Conservation (phyloP, 2,888 invertebrate genomes). For the Tachina lurida region DNA sequence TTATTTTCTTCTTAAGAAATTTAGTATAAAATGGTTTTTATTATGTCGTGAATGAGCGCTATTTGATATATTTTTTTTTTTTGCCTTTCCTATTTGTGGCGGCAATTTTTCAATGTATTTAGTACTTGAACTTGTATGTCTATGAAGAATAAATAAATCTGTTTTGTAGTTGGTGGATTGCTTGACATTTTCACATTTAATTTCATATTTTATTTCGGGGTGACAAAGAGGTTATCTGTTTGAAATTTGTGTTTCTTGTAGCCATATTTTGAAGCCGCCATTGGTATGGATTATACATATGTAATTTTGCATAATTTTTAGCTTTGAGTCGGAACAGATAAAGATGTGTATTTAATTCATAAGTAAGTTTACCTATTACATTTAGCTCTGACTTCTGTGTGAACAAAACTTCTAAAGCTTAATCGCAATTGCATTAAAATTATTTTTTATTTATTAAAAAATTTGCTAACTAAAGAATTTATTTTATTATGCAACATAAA, state of each 20-base stretch:
- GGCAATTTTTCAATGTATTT: conserved; percentile 46
- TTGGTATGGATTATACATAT: conserved; percentile 28
- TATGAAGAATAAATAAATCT: conserved; percentile 52
- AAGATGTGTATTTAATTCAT: conserved; percentile 1
- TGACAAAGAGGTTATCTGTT: conserved; percentile 70
- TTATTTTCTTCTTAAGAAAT: conserved; percentile 24
- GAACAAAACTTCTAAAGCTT: background rate
- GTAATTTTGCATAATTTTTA: conserved; percentile 42
- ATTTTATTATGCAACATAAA: too few relatives aligned
- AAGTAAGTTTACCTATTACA: background rate
- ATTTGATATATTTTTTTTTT: conserved; percentile 10
- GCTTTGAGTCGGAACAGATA: background rate
- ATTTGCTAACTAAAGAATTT: too few relatives aligned
- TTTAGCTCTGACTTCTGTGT: background rate
- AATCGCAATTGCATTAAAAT: too few relatives aligned
- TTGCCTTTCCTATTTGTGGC: conserved; percentile 32
- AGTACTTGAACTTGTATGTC: conserved; percentile 56
- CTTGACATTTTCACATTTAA: conserved; percentile 30
- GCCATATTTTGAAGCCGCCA: conserved; percentile 14
- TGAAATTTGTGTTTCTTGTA: conserved; percentile 29
- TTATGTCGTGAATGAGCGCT: conserved; percentile 11
- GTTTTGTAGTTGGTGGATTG: conserved; percentile 4
- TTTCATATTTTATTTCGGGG: conserved; percentile 33
- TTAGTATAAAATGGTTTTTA: conserved; percentile 39
- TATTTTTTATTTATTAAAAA: too few relatives aligned